phyloP scores from a whole-genome alignment of 2,797 vertebrate genomes.

The Perodicticus potto region DNA sequence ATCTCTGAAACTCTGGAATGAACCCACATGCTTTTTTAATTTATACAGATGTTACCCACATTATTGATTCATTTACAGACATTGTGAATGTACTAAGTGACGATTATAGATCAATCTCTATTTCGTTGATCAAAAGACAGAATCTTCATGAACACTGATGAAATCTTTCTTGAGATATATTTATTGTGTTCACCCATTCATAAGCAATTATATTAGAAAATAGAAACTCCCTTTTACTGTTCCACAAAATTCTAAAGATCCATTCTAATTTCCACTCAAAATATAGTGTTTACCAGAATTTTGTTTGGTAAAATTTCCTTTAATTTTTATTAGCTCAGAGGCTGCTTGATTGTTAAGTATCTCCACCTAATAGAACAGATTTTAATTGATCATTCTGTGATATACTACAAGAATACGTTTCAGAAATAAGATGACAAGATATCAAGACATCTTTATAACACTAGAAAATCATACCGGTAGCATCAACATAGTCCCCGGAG shows the following conservation, averaged over 20 bases:
- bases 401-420: neutral
- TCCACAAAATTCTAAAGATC: neutral
- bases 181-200: neutral
- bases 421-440: neutral
- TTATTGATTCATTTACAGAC: neutral
- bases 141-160: neutral
- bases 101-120: neutral
- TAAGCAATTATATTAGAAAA: neutral
- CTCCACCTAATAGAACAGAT: neutral
- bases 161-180: neutral
- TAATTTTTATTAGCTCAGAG: neutral
- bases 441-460: neutral
- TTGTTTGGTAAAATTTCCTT: neutral
- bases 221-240: neutral
- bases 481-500: slow-evolving; percentile 99
- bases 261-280: neutral
- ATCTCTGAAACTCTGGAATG: neutral
- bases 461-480: slow-evolving; percentile 92
- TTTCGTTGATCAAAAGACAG: neutral
- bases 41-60: neutral
- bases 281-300: neutral
- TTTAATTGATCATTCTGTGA: neutral
- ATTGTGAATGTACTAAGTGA: neutral
- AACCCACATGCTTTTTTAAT: neutral
- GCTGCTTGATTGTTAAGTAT: neutral